phyloP scores from a whole-genome alignment of 2,888 invertebrate species.

The Pelosia muscerda region DNA sequence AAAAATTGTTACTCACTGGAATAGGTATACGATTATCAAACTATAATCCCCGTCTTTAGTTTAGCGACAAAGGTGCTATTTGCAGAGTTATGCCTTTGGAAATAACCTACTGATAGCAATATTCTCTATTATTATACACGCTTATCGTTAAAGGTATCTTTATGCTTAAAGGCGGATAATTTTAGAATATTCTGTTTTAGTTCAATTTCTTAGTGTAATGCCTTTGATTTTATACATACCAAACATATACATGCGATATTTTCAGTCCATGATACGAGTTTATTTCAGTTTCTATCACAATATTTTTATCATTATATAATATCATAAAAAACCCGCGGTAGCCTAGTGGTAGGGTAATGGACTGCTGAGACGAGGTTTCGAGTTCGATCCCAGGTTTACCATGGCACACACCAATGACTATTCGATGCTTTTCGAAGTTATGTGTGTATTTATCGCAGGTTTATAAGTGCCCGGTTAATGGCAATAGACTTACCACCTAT shows the following conservation, averaged over 20 bases:
- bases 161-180: constrained; percentile 11
- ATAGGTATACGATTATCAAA: constrained; percentile 49
- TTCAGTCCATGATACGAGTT: neutral
- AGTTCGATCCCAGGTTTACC: too few species aligned
- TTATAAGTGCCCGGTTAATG: too few species aligned
- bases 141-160: constrained; percentile 25
- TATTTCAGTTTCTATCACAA: too few species aligned
- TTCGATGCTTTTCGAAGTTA: too few species aligned
- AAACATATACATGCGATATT: neutral
- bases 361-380: too few species aligned
- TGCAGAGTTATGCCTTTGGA: constrained; percentile 40
- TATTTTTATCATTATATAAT: too few species aligned
- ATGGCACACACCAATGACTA: too few species aligned
- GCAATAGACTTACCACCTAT: too few species aligned
- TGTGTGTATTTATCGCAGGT: too few species aligned
- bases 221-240: neutral
- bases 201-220: neutral
- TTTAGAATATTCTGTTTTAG: constrained; percentile 13
- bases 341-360: too few species aligned
- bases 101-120: constrained; percentile 32
- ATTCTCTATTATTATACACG: constrained; percentile 11
- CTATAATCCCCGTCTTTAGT: constrained; percentile 49
- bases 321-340: too few species aligned
- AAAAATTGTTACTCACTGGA: constrained; percentile 46
- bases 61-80: constrained; percentile 47